Percentiles rank a stretch among this genome's conserved stretches.
phyloP scores from a whole-genome alignment of 2,888 invertebrate genomes.

The Eupithecia insigniata region DNA sequence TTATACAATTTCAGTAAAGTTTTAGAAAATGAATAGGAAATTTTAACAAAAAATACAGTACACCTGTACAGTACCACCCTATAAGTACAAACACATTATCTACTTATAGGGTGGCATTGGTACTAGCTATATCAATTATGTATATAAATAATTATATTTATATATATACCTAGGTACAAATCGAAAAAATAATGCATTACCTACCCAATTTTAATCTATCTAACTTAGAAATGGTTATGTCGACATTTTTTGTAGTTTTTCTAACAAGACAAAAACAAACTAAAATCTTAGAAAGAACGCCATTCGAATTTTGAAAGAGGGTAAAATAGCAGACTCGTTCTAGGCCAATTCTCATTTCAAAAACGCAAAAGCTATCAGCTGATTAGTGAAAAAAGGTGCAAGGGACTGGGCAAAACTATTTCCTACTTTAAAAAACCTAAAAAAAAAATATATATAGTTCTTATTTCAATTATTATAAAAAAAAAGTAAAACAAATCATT shows the following conservation, averaged over 20 bases:
- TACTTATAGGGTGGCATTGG: neutral
- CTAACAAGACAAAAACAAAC: neutral
- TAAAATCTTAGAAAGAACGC: constrained; percentile 29
- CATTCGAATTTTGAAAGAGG: constrained; percentile 33
- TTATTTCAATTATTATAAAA: neutral
- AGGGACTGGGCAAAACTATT: constrained; percentile 44
- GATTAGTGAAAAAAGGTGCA: constrained; percentile 59
- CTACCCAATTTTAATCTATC: neutral
- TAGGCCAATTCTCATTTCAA: constrained; percentile 44
- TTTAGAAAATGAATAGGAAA: neutral
- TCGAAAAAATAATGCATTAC: neutral
- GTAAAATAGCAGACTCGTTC: constrained; percentile 52
- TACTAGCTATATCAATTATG: neutral
- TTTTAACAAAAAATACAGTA: neutral
- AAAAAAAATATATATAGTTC: neutral
- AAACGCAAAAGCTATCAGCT: constrained; percentile 56
- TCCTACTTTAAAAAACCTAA: constrained; percentile 19
- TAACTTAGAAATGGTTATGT: neutral
- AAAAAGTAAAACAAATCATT: no score
- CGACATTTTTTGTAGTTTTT: neutral
- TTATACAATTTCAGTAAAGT: neutral
- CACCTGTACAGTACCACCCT: no score
- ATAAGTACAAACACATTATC: no score
- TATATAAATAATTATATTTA: neutral
- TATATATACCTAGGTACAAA: neutral